A percentile compares a stretch with the other conserved stretches of the same genome.
Conservation (phyloP, 1,140 invertebrate species). For the Nylanderia fulva region DNA sequence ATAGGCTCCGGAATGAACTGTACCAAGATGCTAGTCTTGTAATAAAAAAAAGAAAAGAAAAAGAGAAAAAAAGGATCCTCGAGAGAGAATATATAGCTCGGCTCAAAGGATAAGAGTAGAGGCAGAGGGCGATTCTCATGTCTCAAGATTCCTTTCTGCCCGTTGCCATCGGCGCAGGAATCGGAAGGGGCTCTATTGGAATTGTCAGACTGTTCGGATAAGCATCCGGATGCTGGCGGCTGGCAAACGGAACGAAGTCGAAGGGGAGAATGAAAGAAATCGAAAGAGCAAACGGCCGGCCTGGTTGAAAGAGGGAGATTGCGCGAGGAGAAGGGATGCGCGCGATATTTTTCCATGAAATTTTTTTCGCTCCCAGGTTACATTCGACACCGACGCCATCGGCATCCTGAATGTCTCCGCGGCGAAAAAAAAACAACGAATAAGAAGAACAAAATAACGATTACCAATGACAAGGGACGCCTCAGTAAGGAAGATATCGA, state of each 20-base stretch:
- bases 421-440: conserved; percentile 84
- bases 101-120: conserved; percentile 53
- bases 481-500: conserved; percentile 92
- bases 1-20: conserved; percentile 30
- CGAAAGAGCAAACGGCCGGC: conserved; percentile 31
- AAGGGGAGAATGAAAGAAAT: conserved; percentile 42
- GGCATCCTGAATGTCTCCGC: conserved; percentile 88
- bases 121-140: conserved; percentile 57
- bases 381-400: conserved; percentile 89
- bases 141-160: conserved; percentile 68
- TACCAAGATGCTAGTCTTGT: conserved; percentile 27
- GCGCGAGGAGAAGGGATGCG: conserved; percentile 2
- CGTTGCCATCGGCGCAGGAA: conserved; percentile 66
- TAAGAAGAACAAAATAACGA: conserved; percentile 91
- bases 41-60: conserved; percentile 13
- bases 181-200: conserved; percentile 66
- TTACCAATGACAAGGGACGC: conserved; percentile 93
- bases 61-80: background rate
- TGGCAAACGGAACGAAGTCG: conserved; percentile 63
- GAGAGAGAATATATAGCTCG: conserved; percentile 34
- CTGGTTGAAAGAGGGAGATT: background rate
- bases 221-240: conserved; percentile 66
- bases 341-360: conserved; percentile 6
- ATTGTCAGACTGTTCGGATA: conserved; percentile 71
- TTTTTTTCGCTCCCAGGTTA: conserved; percentile 80